A percentile compares a stretch with the other conserved stretches of the same genome.
Evolutionary conservation across 2,888 invertebrate species (phyloP).

Genomic region (Alitta virens): DNA sequence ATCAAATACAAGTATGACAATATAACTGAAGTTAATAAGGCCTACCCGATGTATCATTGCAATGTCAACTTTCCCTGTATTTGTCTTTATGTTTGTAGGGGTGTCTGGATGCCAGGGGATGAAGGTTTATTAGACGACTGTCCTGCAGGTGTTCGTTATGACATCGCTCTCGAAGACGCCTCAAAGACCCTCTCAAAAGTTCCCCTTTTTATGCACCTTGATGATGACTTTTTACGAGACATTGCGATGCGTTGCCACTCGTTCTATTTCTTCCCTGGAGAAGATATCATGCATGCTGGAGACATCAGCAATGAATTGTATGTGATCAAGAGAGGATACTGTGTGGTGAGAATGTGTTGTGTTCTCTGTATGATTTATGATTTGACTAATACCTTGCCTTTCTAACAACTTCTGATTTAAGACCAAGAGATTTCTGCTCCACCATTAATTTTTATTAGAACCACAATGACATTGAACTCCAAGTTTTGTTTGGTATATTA

Average conservation of each 20-base stretch:
- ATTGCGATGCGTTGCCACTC: conserved; percentile 14
- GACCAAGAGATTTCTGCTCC: no score
- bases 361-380: not conserved
- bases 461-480: no score
- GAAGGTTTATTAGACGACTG: conserved; percentile 24
- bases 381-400: no score
- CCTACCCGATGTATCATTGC: not conserved
- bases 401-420: no score
- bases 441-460: no score
- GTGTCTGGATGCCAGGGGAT: conserved; percentile 29
- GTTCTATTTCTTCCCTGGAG: conserved; percentile 28
- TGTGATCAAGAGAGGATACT: conserved; percentile 24
- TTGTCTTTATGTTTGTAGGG: conserved; percentile 5
- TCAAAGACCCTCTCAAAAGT: conserved; percentile 12
- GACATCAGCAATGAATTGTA: conserved; percentile 31
- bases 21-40: not conserved
- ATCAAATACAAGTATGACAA: conserved; percentile 14
- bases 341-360: conserved; percentile 4
- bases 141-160: conserved; percentile 24
- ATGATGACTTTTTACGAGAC: conserved; percentile 24
- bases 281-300: conserved; percentile 25
- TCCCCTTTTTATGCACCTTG: conserved; percentile 25
- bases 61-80: no score
- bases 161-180: conserved; percentile 22
- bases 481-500: no score